phyloP scores from a whole-genome alignment of 2,113 vertebrate species.

The Prunella himalayana region DNA sequence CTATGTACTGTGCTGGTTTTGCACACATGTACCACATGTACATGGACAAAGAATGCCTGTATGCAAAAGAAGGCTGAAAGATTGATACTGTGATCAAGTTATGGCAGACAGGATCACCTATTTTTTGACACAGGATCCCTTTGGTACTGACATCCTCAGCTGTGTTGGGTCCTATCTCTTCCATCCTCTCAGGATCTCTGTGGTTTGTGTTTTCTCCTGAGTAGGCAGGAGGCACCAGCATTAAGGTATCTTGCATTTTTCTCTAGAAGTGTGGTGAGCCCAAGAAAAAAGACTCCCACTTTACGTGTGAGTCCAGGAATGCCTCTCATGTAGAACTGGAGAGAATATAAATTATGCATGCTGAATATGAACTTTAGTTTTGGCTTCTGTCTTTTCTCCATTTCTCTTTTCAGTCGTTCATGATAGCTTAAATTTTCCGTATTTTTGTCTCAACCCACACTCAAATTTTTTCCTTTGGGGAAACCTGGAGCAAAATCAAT shows the following conservation, averaged over 20 bases:
- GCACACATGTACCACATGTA: background rate
- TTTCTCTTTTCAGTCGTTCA: conserved; percentile 14
- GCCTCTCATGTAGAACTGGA: background rate
- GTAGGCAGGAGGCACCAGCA: background rate
- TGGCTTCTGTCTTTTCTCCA: conserved; percentile 12
- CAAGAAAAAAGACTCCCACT: background rate
- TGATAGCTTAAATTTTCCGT: conserved; percentile 34
- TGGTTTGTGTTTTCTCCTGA: background rate
- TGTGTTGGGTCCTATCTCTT: background rate
- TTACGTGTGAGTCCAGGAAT: background rate
- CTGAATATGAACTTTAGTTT: conserved; percentile 23
- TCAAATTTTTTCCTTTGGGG: conserved; percentile 50
- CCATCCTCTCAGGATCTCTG: background rate
- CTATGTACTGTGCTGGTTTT: background rate
- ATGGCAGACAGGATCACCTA: background rate
- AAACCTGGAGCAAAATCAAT: conserved; percentile 62
- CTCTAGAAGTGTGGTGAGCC: background rate
- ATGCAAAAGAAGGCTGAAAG: background rate
- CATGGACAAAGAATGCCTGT: background rate
- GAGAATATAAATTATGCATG: background rate
- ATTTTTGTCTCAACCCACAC: conserved; percentile 31
- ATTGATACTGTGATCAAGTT: background rate
- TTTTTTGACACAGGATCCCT: background rate
- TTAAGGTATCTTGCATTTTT: background rate
- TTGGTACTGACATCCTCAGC: background rate